Conservation (phyloP, 1,140 invertebrate genomes). For the Philopotamus ludificatus region DNA sequence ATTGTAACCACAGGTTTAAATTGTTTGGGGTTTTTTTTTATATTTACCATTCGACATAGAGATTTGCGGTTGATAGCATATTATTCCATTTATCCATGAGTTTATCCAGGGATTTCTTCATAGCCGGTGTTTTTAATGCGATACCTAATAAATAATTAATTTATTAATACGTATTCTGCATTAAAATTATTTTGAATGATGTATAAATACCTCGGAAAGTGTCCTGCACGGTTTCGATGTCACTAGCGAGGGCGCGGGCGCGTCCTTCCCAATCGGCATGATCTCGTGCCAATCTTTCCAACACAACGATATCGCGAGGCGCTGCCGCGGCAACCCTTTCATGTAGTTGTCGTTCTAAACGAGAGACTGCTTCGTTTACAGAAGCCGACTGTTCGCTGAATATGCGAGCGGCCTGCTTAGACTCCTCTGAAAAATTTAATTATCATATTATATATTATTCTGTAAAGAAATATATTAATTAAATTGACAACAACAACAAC, state of each 20-base stretch:
- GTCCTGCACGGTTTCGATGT: constrained; percentile 79
- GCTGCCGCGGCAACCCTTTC: constrained; percentile 76
- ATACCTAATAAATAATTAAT: constrained; percentile 65
- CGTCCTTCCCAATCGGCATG: constrained; percentile 85
- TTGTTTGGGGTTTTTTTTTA: too few species aligned
- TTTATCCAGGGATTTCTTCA: constrained; percentile 86
- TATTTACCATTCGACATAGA: constrained; percentile 78
- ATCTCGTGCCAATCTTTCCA: constrained; percentile 84
- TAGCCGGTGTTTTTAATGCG: constrained; percentile 81
- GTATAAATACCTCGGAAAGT: constrained; percentile 67
- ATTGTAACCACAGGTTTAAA: too few species aligned
- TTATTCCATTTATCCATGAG: constrained; percentile 90
- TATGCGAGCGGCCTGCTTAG: constrained; percentile 80
- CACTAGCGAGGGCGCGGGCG: constrained; percentile 68
- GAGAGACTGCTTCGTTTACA: constrained; percentile 79
- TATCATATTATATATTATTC: too few species aligned
- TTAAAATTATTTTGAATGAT: neutral
- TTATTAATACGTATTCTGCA: neutral
- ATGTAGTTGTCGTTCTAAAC: constrained; percentile 81
- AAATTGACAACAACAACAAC: too few species aligned
- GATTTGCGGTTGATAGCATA: constrained; percentile 78
- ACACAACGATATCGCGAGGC: constrained; percentile 78
- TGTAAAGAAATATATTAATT: too few species aligned
- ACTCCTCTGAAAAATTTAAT: constrained; percentile 66
- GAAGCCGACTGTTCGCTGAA: constrained; percentile 82